These are phyloP conservation scores for Xenopus laevis DNA, from an alignment of 2,113 vertebrate species.

Conservation along the genomic window DNA sequence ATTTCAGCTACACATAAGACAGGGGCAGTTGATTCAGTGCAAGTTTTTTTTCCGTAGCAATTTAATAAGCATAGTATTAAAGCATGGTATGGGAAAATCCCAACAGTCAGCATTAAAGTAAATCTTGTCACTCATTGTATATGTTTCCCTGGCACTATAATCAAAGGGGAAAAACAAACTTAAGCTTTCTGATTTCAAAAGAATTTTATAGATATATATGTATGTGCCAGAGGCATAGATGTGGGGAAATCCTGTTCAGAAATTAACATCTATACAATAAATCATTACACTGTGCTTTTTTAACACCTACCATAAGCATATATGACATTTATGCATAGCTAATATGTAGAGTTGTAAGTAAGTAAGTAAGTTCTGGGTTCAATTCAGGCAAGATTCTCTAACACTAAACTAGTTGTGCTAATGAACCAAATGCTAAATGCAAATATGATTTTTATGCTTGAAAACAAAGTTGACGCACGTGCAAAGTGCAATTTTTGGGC, in stretches of 20 bases:
- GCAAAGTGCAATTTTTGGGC: no score
- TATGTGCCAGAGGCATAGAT: constrained; percentile 30
- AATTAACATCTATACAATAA: constrained; percentile 26
- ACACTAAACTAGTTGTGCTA: no score
- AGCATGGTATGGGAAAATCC: constrained; percentile 37
- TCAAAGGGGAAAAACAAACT: constrained; percentile 25
- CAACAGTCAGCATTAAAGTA: constrained; percentile 35
- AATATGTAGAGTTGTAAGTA: not conserved
- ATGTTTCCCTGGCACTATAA: constrained; percentile 32
- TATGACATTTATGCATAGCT: not conserved
- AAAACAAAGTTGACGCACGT: no score
- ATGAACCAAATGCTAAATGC: no score
- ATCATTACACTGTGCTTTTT: constrained; percentile 4
- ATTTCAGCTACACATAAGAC: constrained; percentile 11
- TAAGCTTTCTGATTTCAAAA: constrained; percentile 31
- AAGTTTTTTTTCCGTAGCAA: constrained; percentile 16
- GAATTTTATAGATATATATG: not conserved
- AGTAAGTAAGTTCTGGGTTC: constrained; percentile 4
- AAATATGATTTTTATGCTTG: no score
- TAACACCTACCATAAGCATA: not conserved
- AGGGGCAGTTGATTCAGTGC: constrained; percentile 20
- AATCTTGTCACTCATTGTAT: constrained; percentile 21
- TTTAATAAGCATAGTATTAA: constrained; percentile 35
- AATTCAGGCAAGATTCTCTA: constrained; percentile 8
- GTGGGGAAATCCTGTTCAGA: constrained; percentile 42